phyloP scores from a whole-genome alignment of 2,113 vertebrate genomes.

The Vanacampus margaritifer region DNA sequence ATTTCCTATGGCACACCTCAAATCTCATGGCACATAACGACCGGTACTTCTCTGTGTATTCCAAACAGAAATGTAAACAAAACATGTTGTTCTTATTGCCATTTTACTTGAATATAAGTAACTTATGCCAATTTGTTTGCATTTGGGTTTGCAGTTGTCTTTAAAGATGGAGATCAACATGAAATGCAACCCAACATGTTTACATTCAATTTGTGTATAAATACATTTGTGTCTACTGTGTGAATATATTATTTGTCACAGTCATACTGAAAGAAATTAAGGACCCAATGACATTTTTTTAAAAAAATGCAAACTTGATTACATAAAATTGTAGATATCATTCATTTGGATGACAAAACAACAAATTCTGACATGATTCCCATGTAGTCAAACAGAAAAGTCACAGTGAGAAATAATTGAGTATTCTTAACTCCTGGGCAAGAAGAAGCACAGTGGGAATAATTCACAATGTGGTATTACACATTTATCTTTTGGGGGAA shows the following conservation, averaged over 20 bases:
- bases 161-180: background rate
- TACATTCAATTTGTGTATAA: background rate
- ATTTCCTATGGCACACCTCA: no score
- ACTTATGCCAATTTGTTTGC: no score
- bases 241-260: background rate
- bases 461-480: background rate
- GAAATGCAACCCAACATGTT: background rate
- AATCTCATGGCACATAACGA: no score
- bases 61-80: no score
- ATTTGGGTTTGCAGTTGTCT: background rate
- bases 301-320: background rate
- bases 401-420: background rate
- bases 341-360: background rate
- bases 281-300: background rate
- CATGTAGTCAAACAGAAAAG: background rate
- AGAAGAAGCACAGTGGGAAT: background rate
- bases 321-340: background rate
- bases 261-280: background rate
- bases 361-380: background rate
- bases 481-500: background rate
- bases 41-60: no score
- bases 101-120: no score
- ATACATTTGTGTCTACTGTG: background rate
- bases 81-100: no score
- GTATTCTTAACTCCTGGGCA: background rate